Conservation (phyloP, 2,113 vertebrate species). For the Amblyornis subalaris region DNA sequence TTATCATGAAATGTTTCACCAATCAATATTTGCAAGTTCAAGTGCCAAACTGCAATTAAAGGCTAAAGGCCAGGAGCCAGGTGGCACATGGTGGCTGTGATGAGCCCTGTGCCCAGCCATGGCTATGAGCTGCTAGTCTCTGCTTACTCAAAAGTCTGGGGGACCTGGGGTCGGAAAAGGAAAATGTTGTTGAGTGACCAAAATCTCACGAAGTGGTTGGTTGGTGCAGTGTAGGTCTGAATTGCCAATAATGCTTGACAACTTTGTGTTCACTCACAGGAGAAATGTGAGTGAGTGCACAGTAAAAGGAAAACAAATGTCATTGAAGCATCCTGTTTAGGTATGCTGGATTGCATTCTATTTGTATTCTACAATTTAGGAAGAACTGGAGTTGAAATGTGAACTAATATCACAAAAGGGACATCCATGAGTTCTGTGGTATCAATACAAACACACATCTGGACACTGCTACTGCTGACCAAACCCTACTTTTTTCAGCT, state of each 20-base stretch:
- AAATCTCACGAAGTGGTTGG: background rate
- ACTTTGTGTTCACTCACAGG: background rate
- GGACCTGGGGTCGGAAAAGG: background rate
- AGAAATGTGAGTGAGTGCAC: background rate
- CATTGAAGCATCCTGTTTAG: background rate
- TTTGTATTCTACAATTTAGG: background rate
- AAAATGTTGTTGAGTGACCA: background rate
- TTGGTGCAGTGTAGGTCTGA: background rate
- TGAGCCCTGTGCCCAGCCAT: background rate
- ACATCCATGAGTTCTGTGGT: background rate
- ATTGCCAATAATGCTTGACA: fast-evolving
- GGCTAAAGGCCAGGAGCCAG: background rate
- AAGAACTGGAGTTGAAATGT: background rate
- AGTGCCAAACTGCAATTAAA: background rate
- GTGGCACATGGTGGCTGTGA: background rate
- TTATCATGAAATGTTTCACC: background rate
- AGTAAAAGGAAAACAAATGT: background rate
- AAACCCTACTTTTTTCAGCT: background rate
- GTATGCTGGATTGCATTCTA: background rate
- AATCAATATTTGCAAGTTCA: background rate
- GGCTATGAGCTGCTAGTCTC: background rate
- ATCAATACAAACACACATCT: fast-evolving
- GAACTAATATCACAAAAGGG: background rate
- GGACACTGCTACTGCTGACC: background rate
- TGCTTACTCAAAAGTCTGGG: background rate